A percentile compares a stretch with the other conserved stretches of the same genome.
Evolutionary conservation across 2,113 vertebrate genomes (phyloP).

Genomic region (Coptodon rendalli): DNA sequence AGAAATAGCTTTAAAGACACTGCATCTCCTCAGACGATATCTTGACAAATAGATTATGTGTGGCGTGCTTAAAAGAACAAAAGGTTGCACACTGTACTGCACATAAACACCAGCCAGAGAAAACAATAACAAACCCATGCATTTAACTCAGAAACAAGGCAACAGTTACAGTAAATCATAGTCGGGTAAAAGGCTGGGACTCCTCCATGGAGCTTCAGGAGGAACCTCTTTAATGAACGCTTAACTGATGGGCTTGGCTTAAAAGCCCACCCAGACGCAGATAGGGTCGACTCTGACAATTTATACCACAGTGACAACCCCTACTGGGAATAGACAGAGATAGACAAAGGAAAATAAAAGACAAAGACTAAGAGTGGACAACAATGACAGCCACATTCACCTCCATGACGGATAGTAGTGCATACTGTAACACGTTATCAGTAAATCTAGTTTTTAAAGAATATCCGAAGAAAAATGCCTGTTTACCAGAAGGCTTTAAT

Average conservation of each 20-base stretch:
- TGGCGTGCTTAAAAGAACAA: background rate
- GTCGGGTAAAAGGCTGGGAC: constrained; percentile 44
- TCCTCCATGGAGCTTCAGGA: constrained; percentile 37
- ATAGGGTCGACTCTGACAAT: constrained; percentile 49
- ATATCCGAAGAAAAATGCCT: background rate
- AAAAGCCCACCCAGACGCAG: constrained; percentile 67
- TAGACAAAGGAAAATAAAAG: background rate
- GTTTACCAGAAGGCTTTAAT: background rate
- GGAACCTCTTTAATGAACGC: constrained; percentile 62
- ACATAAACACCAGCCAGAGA: constrained; percentile 47
- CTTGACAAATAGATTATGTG: constrained; percentile 57
- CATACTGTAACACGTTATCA: background rate
- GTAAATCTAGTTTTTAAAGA: constrained; percentile 12
- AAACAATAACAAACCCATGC: constrained; percentile 55
- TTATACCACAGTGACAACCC: constrained; percentile 52
- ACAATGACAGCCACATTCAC: background rate
- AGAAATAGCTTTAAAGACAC: constrained; percentile 5
- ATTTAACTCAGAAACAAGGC: constrained; percentile 56
- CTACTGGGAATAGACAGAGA: background rate
- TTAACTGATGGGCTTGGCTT: constrained; percentile 76
- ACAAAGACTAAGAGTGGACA: background rate
- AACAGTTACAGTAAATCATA: constrained; percentile 52
- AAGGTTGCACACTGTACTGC: background rate
- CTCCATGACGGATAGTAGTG: background rate
- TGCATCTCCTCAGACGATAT: constrained; percentile 44